Percentiles rank a stretch among this genome's conserved stretches.
These are phyloP conservation scores for Odontothrips loti DNA, from an alignment of 2,888 invertebrate genomes.

Conservation along the genomic window DNA sequence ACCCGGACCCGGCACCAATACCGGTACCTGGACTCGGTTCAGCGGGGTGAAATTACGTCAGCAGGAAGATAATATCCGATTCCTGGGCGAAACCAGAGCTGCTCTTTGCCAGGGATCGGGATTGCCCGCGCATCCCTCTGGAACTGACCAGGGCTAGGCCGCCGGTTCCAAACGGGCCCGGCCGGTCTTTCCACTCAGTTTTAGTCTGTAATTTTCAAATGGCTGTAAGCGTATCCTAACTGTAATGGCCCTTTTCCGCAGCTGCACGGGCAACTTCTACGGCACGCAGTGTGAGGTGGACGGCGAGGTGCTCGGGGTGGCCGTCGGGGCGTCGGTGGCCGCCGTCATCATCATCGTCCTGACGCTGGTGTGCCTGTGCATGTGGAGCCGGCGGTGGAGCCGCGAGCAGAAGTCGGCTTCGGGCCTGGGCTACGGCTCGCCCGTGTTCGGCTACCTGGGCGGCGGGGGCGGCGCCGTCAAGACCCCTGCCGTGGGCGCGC, in stretches of 20 bases:
- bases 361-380: slow-evolving; percentile 78
- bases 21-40: no score
- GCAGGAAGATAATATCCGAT: no score
- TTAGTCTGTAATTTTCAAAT: no score
- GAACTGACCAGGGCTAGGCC: no score
- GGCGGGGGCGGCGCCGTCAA: slow-evolving; percentile 61
- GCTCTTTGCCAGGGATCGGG: no score
- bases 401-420: slow-evolving; percentile 76
- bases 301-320: slow-evolving; percentile 86
- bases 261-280: slow-evolving; percentile 81
- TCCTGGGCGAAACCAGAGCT: no score
- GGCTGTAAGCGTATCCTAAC: no score
- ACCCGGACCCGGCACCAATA: not conserved
- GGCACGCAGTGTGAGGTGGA: slow-evolving; percentile 86
- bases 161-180: no score
- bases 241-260: no score
- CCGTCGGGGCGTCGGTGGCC: slow-evolving; percentile 83
- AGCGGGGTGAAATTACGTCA: no score
- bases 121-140: no score
- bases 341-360: slow-evolving; percentile 84
- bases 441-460: slow-evolving; percentile 83
- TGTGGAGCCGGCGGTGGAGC: slow-evolving; percentile 92
- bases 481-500: slow-evolving; percentile 66
- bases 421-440: slow-evolving; percentile 62
- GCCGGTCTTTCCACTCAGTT: no score